Evolutionary conservation across 1,140 invertebrate species (phyloP).

Genomic region (Dinothrombium tinctorium): DNA sequence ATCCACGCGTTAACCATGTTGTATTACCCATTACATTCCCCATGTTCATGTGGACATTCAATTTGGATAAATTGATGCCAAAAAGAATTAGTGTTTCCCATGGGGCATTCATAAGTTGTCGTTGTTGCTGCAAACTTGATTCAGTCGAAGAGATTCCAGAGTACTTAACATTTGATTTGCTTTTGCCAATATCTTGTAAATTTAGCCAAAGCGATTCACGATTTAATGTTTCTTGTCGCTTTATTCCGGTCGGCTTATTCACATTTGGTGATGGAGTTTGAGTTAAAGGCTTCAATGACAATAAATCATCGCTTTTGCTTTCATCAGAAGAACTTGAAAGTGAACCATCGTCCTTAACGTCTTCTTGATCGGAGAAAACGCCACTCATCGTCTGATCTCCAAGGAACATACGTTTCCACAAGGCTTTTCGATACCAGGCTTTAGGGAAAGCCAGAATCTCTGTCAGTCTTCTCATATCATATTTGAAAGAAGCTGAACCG

Average conservation of each 20-base stretch:
- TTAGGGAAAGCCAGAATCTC: constrained; percentile 94
- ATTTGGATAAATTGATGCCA: constrained; percentile 74
- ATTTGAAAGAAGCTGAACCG: constrained; percentile 93
- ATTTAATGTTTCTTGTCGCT: background rate
- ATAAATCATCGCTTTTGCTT: background rate
- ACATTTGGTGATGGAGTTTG: background rate
- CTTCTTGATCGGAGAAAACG: constrained; percentile 28
- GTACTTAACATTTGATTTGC: background rate
- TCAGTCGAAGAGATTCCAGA: background rate
- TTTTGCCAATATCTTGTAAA: background rate
- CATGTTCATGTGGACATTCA: constrained; percentile 97
- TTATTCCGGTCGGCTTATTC: background rate
- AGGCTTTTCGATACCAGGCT: constrained; percentile 83
- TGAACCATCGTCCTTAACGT: constrained; percentile 2
- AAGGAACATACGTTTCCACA: constrained; percentile 71
- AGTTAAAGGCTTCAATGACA: background rate
- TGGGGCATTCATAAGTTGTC: constrained; percentile 11
- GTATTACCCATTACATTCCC: constrained; percentile 96
- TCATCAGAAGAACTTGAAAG: constrained; percentile 2
- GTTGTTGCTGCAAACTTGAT: background rate
- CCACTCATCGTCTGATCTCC: constrained; percentile 46
- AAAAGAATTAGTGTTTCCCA: constrained; percentile 92
- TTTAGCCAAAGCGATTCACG: background rate
- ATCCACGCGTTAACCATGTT: constrained; percentile 71
- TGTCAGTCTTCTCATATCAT: constrained; percentile 88